Evolutionary conservation across 2,888 invertebrate genomes (phyloP).

Genomic region (Synergus umbraculus): DNA sequence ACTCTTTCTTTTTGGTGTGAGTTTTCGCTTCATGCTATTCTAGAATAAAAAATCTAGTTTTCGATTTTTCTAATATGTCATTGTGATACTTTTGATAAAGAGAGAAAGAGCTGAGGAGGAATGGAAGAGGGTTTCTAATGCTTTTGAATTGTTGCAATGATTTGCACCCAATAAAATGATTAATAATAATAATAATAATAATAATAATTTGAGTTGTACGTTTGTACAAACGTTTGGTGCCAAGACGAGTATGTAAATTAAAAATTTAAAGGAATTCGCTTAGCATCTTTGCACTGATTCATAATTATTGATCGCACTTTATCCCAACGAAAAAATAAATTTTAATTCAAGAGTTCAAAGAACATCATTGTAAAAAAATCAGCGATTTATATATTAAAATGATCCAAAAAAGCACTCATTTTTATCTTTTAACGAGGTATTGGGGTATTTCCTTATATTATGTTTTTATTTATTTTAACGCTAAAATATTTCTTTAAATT

Average conservation of each 20-base stretch:
- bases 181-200: not conserved
- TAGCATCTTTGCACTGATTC: not conserved
- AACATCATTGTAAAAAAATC: not conserved
- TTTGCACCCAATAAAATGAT: not conserved
- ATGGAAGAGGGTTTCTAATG: slow-evolving; percentile 16
- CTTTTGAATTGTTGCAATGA: slow-evolving; percentile 23
- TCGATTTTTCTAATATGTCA: not conserved
- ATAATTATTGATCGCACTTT: not conserved
- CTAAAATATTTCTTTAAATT: not conserved
- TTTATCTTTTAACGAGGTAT: slow-evolving; percentile 7
- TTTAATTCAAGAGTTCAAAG: not conserved
- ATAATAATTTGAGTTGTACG: slow-evolving; percentile 5
- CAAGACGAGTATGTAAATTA: not conserved
- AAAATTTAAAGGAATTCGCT: not conserved
- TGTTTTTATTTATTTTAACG: slow-evolving; percentile 1
- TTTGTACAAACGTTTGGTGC: not conserved
- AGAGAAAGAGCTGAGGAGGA: not conserved
- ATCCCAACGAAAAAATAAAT: not conserved
- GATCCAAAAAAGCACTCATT: slow-evolving; percentile 7
- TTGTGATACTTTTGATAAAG: not conserved
- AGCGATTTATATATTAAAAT: not conserved
- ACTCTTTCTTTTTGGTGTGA: slow-evolving; percentile 4
- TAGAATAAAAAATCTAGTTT: not conserved
- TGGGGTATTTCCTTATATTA: slow-evolving; percentile 7
- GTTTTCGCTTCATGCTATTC: slow-evolving; percentile 14